phyloP scores from a whole-genome alignment of 2,113 vertebrate species.

The Prinia subflava region DNA sequence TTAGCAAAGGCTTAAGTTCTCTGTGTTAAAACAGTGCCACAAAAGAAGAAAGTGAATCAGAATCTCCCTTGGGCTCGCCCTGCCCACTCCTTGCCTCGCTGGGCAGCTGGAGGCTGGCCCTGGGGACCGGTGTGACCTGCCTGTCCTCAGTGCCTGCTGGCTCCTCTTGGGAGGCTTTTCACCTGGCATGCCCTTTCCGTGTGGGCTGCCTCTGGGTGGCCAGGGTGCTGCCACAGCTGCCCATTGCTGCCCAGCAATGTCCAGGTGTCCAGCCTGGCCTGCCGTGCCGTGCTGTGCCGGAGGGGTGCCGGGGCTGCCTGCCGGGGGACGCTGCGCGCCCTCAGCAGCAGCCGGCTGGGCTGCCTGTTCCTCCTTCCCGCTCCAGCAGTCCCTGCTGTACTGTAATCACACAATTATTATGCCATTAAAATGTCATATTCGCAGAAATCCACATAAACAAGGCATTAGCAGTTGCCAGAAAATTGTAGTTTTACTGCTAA shows the following conservation, averaged over 20 bases:
- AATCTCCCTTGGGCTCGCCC: fast-evolving
- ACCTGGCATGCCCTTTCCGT: not conserved
- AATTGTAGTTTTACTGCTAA: constrained; percentile 77
- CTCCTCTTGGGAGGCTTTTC: not conserved
- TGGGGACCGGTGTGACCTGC: not conserved
- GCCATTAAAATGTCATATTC: constrained; percentile 80
- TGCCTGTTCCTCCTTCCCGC: constrained; percentile 20
- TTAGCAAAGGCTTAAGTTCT: not conserved
- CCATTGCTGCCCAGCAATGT: fast-evolving
- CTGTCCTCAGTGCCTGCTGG: fast-evolving
- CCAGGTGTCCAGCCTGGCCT: not conserved
- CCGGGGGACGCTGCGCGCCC: fast-evolving
- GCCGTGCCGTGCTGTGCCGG: fast-evolving
- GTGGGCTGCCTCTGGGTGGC: not conserved
- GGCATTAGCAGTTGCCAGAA: constrained; percentile 73
- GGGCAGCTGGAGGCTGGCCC: not conserved
- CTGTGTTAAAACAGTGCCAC: not conserved
- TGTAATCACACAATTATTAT: constrained; percentile 79
- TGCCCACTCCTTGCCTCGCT: not conserved
- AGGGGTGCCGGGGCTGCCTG: not conserved
- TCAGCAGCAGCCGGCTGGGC: not conserved
- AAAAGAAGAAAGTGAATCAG: not conserved
- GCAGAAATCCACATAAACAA: constrained; percentile 77
- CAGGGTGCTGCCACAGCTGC: fast-evolving
- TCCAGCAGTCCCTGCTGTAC: constrained; percentile 51